Base-by-base conservation (phyloP, 2,888 invertebrate species). In the Caenorhabditis becei region DNA sequence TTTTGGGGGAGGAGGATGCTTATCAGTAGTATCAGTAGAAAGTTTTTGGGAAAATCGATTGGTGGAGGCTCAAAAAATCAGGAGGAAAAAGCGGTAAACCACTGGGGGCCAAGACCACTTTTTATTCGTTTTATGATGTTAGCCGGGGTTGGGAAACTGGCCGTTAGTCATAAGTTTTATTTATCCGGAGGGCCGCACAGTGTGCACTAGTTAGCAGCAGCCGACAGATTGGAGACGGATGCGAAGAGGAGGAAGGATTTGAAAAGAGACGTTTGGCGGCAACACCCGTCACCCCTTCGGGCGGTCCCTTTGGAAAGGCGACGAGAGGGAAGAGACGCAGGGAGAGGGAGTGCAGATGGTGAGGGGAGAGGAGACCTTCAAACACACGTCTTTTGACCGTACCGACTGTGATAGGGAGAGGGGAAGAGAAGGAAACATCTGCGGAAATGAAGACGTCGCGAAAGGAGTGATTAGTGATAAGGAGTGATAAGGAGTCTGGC, bases 211-310 rank as follows among this genome's bases (percentile, higher is more conserved):
- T 32, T 58, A 47, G 67, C 37, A 47, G 16, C 10, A 28, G 53
- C n/a, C n/a, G n/a, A 49, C 49, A 28, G 49, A 58, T 58, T 58
- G 58, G 23, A 7, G 26, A 26, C 16, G n/a, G 37, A 24, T 2
- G 49, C 32, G 47, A 32, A 10, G 47, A 51, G 47, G 47, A 32
- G n/a, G 47, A 51, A n/a, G 74, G 74, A 74, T 74, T 74, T 74
- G 74, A 74, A 74, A 74, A 74, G 74, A 58, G 74, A 74, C 74
- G 74, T 74, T 69, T 67, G 74, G 74, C 74, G 74, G 74, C 63
- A 54, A 59, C 58, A n/a, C 63, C 35, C 32, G 32, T 24, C n/a
- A 26, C 58, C 14, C 59, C 41, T 24, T 23, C 59, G 62, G 72
- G 72, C 72, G 72, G 72, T 72, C 63, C 72, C 72, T 63, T 72